A percentile compares a stretch with the other conserved stretches of the same genome.
Evolutionary conservation across 2,797 vertebrate genomes (phyloP).

Genomic region (Rousettus madagascariensis): DNA sequence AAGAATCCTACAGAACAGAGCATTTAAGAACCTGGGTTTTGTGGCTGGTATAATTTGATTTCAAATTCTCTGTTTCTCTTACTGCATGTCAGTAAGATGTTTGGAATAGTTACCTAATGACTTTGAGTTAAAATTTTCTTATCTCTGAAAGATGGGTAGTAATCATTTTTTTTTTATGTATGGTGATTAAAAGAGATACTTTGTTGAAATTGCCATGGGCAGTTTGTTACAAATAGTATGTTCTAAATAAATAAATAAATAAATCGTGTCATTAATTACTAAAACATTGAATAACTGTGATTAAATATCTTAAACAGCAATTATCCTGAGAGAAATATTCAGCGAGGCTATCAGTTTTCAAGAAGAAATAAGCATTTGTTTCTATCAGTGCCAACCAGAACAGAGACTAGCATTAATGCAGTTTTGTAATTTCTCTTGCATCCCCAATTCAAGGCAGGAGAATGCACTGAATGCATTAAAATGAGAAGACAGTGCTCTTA

Average conservation of each 20-base stretch:
- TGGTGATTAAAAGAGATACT: neutral
- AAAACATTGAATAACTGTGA: neutral
- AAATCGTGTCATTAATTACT: neutral
- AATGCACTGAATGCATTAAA: neutral
- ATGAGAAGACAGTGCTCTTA: neutral
- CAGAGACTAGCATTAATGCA: neutral
- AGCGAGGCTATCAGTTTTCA: neutral
- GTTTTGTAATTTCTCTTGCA: neutral
- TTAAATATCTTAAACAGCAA: neutral
- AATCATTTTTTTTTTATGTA: neutral
- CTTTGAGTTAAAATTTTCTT: neutral
- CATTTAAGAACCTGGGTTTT: neutral
- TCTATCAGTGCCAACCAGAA: neutral
- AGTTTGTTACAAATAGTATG: neutral
- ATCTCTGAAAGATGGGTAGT: neutral
- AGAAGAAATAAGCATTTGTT: neutral
- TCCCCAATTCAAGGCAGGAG: neutral
- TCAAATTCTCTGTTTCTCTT: neutral
- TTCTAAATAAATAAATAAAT: slow-evolving; percentile 26
- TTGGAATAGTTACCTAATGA: neutral
- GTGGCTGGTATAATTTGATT: neutral
- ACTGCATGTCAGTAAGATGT: neutral
- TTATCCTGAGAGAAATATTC: neutral
- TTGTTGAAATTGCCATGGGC: neutral
- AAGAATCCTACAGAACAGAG: neutral